Evolutionary conservation across 2,797 vertebrate species (phyloP), one percentile per base, ranked within the genome.

Genomic region (Rhinogobio ventralis): DNA sequence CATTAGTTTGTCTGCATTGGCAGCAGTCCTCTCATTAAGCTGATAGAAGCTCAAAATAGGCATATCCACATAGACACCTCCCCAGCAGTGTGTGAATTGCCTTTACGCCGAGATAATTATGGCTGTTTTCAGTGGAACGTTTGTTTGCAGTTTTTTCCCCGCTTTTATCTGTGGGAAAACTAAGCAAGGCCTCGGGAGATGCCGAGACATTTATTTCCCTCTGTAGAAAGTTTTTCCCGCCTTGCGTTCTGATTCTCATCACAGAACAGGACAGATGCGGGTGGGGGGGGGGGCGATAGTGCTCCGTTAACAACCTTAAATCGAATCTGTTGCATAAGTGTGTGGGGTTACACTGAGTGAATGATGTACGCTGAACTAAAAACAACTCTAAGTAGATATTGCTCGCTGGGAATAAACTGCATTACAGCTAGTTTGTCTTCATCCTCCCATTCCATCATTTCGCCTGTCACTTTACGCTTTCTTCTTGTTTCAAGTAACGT

Each of bases 21-120:
- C 69, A 85, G 79, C 45, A 57, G 62, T 78, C 36, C 62, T 85
- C 79, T 90, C 86, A 89, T 89, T 89, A 88, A 86, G 80, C 83
- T 69, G 60, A 86, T 83, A 85, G 87, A 86, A 81, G 81, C 87
- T 89, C 73, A 88, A 84, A 87, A 89, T 89, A 87, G 82, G 10
- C 39, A 42, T 42, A 42, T 60, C 83, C 69, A 69, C 78, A 36
- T 82, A 71, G 75, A 78, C 80, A 57, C 79, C 73, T 51, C 60
- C 30, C 76, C 30, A 73, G 53, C 82, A 79, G 51, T 53, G 67
- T 74, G 73, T 62, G 85, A 83, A 83, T 68, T 80, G 85, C 30
- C 86, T 81, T 68, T 84, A 66, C 71, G 30, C 28, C 4, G 76
- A 90, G 85, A 87, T 89, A 84, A 88, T 89, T 89, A 85, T 89